A percentile compares a stretch with the other conserved stretches of the same genome.
phyloP scores from a whole-genome alignment of 2,888 invertebrate genomes.

The Cerastoderma edule region DNA sequence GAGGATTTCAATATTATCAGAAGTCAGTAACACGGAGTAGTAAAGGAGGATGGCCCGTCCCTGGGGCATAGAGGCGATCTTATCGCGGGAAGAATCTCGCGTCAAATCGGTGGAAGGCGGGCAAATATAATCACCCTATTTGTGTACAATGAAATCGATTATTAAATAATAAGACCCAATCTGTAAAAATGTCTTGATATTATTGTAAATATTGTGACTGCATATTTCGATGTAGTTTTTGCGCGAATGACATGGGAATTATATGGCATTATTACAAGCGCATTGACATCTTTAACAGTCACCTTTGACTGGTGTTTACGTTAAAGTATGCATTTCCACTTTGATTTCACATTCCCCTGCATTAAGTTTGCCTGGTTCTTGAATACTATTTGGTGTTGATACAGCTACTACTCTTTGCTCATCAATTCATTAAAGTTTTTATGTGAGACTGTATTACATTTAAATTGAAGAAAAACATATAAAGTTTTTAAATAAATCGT shows the following conservation, averaged over 20 bases:
- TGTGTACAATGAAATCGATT: conserved; percentile 53
- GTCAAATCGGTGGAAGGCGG: conserved; percentile 53
- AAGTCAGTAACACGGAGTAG: conserved; percentile 4
- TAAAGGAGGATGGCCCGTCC: not conserved
- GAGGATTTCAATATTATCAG: conserved; percentile 18
- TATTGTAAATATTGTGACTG: conserved; percentile 47
- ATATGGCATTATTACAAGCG: conserved; percentile 23
- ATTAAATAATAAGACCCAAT: conserved; percentile 49
- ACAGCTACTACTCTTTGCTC: no score
- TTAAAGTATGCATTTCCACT: no score
- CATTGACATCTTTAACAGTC: conserved; percentile 17
- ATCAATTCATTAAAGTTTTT: no score
- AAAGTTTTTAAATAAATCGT: no score
- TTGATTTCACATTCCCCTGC: no score
- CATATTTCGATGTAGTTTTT: conserved; percentile 14
- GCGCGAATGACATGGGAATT: conserved; percentile 20
- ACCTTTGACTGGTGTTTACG: no score
- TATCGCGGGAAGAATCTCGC: conserved; percentile 45
- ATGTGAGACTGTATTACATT: no score
- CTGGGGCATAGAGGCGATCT: conserved; percentile 7
- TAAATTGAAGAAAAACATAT: no score
- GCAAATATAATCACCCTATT: conserved; percentile 58
- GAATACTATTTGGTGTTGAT: no score
- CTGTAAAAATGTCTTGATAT: conserved; percentile 55
- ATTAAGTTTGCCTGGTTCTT: no score